These are phyloP conservation scores for Hydractinia symbiolongicarpus DNA, from an alignment of 30 jellyfish, hydroid and myxozoan genomes.

Conservation along the genomic window DNA sequence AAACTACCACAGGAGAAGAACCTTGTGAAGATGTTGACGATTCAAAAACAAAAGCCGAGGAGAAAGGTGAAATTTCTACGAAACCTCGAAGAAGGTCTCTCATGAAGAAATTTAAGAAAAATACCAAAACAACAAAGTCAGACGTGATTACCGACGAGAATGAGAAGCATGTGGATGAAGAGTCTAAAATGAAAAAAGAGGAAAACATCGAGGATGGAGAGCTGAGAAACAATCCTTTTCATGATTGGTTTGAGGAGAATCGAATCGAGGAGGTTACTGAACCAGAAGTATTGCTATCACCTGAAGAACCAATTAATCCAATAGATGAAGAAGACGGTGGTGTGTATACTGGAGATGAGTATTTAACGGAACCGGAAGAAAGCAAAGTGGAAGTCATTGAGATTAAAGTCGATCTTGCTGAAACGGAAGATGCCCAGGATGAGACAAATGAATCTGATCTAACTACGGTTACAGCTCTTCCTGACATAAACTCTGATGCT, in stretches of 20 bases:
- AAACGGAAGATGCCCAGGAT: background rate
- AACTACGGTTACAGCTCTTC: constrained; percentile 1
- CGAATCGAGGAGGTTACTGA: too few relatives aligned
- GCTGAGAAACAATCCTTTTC: too few relatives aligned
- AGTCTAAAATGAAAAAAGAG: background rate
- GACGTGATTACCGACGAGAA: background rate
- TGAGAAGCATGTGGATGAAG: background rate
- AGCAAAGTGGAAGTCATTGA: background rate
- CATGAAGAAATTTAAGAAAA: background rate
- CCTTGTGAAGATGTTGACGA: background rate
- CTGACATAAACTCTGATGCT: background rate
- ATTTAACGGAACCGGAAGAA: too few relatives aligned
- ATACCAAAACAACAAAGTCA: background rate
- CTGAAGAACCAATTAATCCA: background rate
- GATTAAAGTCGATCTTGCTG: background rate
- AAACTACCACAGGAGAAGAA: background rate
- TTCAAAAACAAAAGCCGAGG: background rate
- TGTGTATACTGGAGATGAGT: background rate
- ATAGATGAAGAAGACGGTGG: constrained; percentile 1
- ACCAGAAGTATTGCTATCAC: too few relatives aligned
- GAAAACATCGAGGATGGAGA: background rate
- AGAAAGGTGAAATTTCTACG: background rate
- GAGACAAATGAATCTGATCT: background rate
- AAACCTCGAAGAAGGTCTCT: background rate
- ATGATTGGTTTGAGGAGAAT: too few relatives aligned